Percentiles rank a stretch among this genome's conserved stretches.
Conservation (phyloP, 2,888 invertebrate species). For the Malthinus seriepunctatus region DNA sequence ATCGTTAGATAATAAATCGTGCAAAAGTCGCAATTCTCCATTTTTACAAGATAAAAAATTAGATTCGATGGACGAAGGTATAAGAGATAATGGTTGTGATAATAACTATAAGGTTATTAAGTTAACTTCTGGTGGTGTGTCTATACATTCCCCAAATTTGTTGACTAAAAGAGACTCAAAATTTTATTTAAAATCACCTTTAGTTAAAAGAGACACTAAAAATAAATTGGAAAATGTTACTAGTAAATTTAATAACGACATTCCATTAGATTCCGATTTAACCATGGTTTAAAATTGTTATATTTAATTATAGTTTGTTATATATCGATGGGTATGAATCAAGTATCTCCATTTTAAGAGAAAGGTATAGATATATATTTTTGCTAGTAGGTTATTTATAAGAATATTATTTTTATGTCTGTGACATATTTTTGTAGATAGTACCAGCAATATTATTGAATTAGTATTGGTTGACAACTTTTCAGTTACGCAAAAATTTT, state of each 20-base stretch:
- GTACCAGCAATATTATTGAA: too few species aligned
- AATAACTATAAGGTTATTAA: slow-evolving; percentile 21
- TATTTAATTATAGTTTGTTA: not conserved
- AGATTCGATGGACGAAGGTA: slow-evolving; percentile 26
- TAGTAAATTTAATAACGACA: slow-evolving; percentile 5
- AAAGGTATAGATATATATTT: too few species aligned
- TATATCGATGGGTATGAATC: too few species aligned
- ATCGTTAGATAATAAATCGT: slow-evolving; percentile 32
- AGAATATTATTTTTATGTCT: too few species aligned
- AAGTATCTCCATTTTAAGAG: too few species aligned
- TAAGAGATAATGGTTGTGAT: slow-evolving; percentile 28
- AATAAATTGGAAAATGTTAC: slow-evolving; percentile 18
- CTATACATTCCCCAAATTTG: slow-evolving; percentile 47
- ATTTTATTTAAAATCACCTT: slow-evolving; percentile 48
- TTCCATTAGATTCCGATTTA: not conserved
- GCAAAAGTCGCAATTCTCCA: slow-evolving; percentile 37
- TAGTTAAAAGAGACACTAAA: slow-evolving; percentile 46
- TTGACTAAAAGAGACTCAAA: slow-evolving; percentile 46
- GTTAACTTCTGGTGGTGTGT: slow-evolving; percentile 36
- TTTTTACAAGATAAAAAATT: slow-evolving; percentile 32
- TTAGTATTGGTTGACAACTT: too few species aligned
- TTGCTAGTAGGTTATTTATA: too few species aligned
- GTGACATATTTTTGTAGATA: too few species aligned
- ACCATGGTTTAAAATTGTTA: not conserved
- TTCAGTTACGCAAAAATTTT: too few species aligned